Base-by-base conservation (phyloP, 2,113 vertebrate genomes). In the Sigmodon hispidus region DNA sequence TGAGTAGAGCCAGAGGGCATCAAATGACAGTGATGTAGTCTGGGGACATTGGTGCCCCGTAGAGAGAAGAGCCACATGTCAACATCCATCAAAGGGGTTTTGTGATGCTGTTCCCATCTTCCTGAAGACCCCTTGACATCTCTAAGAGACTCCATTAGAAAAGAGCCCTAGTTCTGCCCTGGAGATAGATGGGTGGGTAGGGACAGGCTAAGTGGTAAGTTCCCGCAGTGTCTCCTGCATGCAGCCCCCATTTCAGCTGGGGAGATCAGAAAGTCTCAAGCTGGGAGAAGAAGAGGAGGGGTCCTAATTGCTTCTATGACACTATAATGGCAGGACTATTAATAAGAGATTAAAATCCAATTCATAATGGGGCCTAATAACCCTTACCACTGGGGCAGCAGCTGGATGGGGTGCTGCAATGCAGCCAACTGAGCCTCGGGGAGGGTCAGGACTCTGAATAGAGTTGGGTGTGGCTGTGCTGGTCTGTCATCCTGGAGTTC, bases 301-400 rank as follows among this genome's bases (percentile, higher is more conserved):
- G 19, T 61, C 98, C 97, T 98, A 98, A 98, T 98, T 98, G 98
- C 97, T 98, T 98, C 98, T 98, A 98, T 97, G 98, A 98, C 98
- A 97, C 96, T 98, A 93, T 98, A 98, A 98, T 98, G 96, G 98
- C 97, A 92, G 96, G 96, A 97, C 98, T 98, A 98, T 98, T 98
- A 98, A 97, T 97, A 97, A 96, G 95, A 98, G 98, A 98, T 98
- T 98, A 98, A 98, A 98, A 98, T 98, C 98, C 98, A 97, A 97
- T 98, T 96, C 96, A 90, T 98, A 97, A 98, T 95, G 96, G 97
- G 97, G 93, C 97, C 92, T 98, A 96, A 97, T 97, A 96, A 98
- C 96, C 98, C 16, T 65, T 96, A 90, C 93, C 7, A 80, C 84
- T 36, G 81, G 86, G 63, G 75, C 22, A 36, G 75, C 80, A 65